A percentile compares a stretch with the other conserved stretches of the same genome.
Evolutionary conservation across 2,888 invertebrate species (phyloP).

Genomic region (Conistra vaccinii): DNA sequence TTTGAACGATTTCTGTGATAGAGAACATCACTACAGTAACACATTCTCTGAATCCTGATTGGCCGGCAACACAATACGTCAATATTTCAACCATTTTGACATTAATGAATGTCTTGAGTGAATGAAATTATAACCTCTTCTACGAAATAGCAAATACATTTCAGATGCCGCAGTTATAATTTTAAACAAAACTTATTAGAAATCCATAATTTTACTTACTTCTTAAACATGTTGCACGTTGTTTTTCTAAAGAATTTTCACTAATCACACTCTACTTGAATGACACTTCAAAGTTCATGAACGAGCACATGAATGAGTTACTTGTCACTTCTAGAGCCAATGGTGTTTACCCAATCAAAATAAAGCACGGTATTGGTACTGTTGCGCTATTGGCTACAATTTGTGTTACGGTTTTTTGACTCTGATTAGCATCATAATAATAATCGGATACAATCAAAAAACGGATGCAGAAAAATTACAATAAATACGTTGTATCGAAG

Average conservation of each 20-base stretch:
- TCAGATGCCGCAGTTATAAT: not conserved
- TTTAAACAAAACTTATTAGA: not conserved
- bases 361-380: constrained; percentile 4
- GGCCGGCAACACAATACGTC: constrained; percentile 65
- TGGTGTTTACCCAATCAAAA: constrained; percentile 45
- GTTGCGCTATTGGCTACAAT: constrained; percentile 46
- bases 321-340: constrained; percentile 33
- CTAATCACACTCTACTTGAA: constrained; percentile 26
- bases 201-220: constrained; percentile 79
- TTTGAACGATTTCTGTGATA: no score
- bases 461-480: no score
- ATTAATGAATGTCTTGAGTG: constrained; percentile 58
- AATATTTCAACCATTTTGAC: constrained; percentile 68
- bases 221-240: constrained; percentile 85
- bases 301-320: constrained; percentile 44
- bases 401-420: constrained; percentile 17
- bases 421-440: not conserved
- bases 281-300: constrained; percentile 50
- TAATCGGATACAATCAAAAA: constrained; percentile 38
- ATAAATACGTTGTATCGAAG: not conserved
- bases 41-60: constrained; percentile 44
- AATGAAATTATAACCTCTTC: constrained; percentile 73
- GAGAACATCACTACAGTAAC: constrained; percentile 44
- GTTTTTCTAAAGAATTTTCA: constrained; percentile 33
- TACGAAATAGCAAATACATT: constrained; percentile 11